Evolutionary conservation across 2,888 invertebrate genomes (phyloP).

Genomic region (Trichopoda pennipes): DNA sequence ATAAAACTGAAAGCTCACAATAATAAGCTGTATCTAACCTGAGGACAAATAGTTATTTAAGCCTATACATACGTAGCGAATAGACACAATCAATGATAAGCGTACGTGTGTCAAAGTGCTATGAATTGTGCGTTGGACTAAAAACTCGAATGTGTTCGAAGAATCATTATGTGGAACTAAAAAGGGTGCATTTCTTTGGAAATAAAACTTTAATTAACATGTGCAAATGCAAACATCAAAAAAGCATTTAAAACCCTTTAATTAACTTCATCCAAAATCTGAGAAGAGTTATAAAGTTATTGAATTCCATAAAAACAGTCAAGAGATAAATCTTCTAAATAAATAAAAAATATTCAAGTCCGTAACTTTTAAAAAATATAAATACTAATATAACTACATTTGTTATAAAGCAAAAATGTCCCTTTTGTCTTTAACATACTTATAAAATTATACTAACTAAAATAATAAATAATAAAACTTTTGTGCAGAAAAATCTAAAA

Average conservation of each 20-base stretch:
- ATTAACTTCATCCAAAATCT: constrained; percentile 10
- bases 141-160: constrained; percentile 19
- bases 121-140: constrained; percentile 17
- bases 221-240: constrained; percentile 14
- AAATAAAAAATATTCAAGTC: background rate
- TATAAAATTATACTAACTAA: background rate
- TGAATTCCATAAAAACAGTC: constrained; percentile 10
- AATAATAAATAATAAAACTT: no score
- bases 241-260: constrained; percentile 12
- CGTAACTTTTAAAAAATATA: constrained; percentile 4
- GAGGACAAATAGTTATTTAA: constrained; percentile 13
- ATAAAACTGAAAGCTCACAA: constrained; percentile 21
- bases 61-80: constrained; percentile 3
- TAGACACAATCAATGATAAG: constrained; percentile 9
- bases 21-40: constrained; percentile 18
- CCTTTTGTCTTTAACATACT: constrained; percentile 6
- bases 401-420: background rate
- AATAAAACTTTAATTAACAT: background rate
- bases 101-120: constrained; percentile 21
- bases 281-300: constrained; percentile 1
- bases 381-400: background rate
- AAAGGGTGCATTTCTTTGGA: constrained; percentile 10
- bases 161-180: constrained; percentile 7
- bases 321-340: background rate
- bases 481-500: no score